Conservation (phyloP, 2,888 invertebrate species). For the Ernsta delagoae region DNA sequence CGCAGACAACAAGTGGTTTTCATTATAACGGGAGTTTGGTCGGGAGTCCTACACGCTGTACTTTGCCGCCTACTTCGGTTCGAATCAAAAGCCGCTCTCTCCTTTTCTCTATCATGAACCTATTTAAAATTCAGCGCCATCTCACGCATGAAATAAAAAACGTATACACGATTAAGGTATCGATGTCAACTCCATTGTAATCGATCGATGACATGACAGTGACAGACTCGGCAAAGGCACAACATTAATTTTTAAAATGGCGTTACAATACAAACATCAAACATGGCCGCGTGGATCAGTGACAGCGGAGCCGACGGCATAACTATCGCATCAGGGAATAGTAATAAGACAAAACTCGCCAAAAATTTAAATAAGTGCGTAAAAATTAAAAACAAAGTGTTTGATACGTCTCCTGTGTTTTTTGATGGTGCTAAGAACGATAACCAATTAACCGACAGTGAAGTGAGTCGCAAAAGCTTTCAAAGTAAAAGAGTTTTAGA, state of each 20-base stretch:
- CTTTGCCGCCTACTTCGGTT: slow-evolving; percentile 46
- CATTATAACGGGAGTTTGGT: slow-evolving; percentile 83
- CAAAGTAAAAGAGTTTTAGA: slow-evolving; percentile 52
- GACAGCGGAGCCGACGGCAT: slow-evolving; percentile 52
- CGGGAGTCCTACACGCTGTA: slow-evolving; percentile 69
- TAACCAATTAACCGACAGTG: slow-evolving; percentile 41
- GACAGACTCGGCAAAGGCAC: slow-evolving; percentile 4
- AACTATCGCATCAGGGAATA: slow-evolving; percentile 51
- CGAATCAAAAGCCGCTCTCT: slow-evolving; percentile 53
- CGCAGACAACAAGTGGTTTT: slow-evolving; percentile 77
- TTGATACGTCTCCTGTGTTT: neutral
- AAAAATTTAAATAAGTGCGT: slow-evolving; percentile 38
- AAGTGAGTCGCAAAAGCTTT: slow-evolving; percentile 46
- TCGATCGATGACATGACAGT: slow-evolving; percentile 43
- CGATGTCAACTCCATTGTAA: slow-evolving; percentile 27
- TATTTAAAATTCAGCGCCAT: slow-evolving; percentile 62
- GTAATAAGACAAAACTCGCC: slow-evolving; percentile 42
- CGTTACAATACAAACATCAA: slow-evolving; percentile 61
- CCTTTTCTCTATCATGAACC: slow-evolving; percentile 50
- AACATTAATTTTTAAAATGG: slow-evolving; percentile 6
- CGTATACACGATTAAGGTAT: neutral
- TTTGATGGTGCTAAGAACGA: neutral
- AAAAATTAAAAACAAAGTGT: slow-evolving; percentile 21
- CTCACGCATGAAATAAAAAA: slow-evolving; percentile 46
- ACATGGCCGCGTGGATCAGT: slow-evolving; percentile 69